Conservation (phyloP, 2,888 invertebrate genomes). For the Spodoptera littoralis region DNA sequence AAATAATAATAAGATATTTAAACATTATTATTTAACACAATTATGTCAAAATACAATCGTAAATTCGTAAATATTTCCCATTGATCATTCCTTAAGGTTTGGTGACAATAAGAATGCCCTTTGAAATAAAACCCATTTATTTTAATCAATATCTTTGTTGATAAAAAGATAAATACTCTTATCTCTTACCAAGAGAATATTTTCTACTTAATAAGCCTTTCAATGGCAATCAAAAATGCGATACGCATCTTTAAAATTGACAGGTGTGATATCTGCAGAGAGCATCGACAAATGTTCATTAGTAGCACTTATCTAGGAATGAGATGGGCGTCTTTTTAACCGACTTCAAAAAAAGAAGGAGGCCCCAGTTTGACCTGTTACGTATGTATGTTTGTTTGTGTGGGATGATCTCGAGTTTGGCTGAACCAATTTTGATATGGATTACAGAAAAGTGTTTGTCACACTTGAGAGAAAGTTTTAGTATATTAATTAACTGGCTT, state of each 20-base stretch:
- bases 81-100: background rate
- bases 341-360: no score
- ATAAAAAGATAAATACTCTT: constrained; percentile 10
- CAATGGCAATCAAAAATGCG: constrained; percentile 45
- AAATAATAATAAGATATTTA: no score
- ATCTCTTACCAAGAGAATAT: constrained; percentile 13
- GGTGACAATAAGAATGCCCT: background rate
- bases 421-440: no score
- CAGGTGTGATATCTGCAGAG: constrained; percentile 42
- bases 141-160: constrained; percentile 23
- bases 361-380: no score
- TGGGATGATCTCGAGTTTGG: no score
- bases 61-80: no score
- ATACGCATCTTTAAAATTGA: constrained; percentile 55
- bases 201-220: constrained; percentile 48
- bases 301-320: constrained; percentile 41
- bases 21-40: no score
- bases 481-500: no score
- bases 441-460: no score
- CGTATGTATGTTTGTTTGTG: no score
- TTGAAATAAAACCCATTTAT: constrained; percentile 3
- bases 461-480: no score
- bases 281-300: constrained; percentile 52
- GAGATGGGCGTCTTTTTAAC: constrained; percentile 23
- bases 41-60: no score